phyloP scores from a whole-genome alignment of 2,888 invertebrate species.

The Diplazon laetatorius region DNA sequence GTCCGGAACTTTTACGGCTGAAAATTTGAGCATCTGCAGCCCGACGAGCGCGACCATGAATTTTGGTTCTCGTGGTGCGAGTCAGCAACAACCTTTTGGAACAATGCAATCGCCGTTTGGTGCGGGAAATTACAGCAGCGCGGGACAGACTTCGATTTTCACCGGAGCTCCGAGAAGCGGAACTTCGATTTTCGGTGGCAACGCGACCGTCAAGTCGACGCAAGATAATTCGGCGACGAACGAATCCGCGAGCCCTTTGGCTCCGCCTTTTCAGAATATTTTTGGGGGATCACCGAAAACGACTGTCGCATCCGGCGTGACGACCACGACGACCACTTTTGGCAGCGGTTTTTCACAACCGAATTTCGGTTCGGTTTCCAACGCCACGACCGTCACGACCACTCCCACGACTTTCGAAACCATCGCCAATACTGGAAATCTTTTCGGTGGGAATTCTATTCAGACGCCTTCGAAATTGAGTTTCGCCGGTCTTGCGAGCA shows the following conservation, averaged over 20 bases:
- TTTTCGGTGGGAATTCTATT: conserved; percentile 11
- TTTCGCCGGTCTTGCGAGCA: conserved; percentile 50
- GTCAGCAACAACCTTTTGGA: conserved; percentile 25
- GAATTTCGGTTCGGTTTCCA: conserved; percentile 37
- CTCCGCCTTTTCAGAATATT: conserved; percentile 56
- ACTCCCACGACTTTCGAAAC: conserved; percentile 50
- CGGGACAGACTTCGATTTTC: conserved; percentile 53
- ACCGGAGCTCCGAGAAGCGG: conserved; percentile 13
- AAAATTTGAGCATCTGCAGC: conserved; percentile 57
- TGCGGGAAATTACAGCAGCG: neutral
- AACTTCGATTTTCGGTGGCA: conserved; percentile 56
- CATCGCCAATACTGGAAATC: conserved; percentile 26
- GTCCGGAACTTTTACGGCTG: conserved; percentile 27
- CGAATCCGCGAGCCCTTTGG: conserved; percentile 5
- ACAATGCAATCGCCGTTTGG: conserved; percentile 48
- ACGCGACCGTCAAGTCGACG: conserved; percentile 24
- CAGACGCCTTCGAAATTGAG: conserved; percentile 12
- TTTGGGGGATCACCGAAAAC: conserved; percentile 67
- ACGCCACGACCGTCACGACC: neutral
- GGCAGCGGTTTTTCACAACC: neutral
- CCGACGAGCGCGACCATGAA: conserved; percentile 20
- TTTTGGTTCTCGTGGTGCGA: neutral
- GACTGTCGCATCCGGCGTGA: conserved; percentile 44
- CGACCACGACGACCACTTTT: conserved; percentile 9
- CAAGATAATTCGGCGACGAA: conserved; percentile 9